Evolutionary conservation across 2,113 vertebrate genomes (phyloP).

Genomic region (Platichthys flesus): DNA sequence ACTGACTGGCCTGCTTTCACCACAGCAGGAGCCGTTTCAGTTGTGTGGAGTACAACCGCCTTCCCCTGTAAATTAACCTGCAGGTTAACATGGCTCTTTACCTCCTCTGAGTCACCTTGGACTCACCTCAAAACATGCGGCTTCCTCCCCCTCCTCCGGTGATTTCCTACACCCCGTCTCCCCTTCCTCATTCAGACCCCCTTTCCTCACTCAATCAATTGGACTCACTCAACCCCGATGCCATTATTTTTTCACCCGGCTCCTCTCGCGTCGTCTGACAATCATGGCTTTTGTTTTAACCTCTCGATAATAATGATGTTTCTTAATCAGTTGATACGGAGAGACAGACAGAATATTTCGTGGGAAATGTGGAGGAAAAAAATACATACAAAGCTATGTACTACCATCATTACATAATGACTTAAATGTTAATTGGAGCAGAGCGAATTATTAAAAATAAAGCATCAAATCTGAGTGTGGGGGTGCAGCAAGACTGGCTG

Average conservation of each 20-base stretch:
- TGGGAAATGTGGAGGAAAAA: slow-evolving; percentile 2
- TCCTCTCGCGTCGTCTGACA: slow-evolving; percentile 20
- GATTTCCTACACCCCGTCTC: slow-evolving; percentile 1
- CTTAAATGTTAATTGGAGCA: slow-evolving; percentile 40
- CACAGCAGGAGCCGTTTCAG: not conserved
- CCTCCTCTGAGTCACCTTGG: slow-evolving; percentile 75
- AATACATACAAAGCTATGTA: slow-evolving; percentile 29
- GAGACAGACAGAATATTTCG: slow-evolving; percentile 16
- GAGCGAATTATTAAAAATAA: slow-evolving; percentile 46
- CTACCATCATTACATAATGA: slow-evolving; percentile 21
- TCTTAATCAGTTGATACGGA: not conserved
- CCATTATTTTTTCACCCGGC: slow-evolving; percentile 45
- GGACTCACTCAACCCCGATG: slow-evolving; percentile 36
- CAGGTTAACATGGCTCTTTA: slow-evolving; percentile 68
- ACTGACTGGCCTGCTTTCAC: not conserved
- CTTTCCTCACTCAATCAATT: slow-evolving; percentile 55
- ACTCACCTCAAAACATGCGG: slow-evolving; percentile 76
- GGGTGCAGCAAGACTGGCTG: slow-evolving; percentile 37
- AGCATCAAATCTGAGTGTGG: slow-evolving; percentile 46
- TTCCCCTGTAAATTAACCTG: slow-evolving; percentile 61
- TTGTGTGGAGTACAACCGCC: not conserved
- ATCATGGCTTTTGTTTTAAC: slow-evolving; percentile 7
- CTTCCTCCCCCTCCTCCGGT: slow-evolving; percentile 44
- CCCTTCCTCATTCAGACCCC: slow-evolving; percentile 41
- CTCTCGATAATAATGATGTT: slow-evolving; percentile 8